Conservation (phyloP, 2,888 invertebrate species). For the Brachynemurus nebulosus region DNA sequence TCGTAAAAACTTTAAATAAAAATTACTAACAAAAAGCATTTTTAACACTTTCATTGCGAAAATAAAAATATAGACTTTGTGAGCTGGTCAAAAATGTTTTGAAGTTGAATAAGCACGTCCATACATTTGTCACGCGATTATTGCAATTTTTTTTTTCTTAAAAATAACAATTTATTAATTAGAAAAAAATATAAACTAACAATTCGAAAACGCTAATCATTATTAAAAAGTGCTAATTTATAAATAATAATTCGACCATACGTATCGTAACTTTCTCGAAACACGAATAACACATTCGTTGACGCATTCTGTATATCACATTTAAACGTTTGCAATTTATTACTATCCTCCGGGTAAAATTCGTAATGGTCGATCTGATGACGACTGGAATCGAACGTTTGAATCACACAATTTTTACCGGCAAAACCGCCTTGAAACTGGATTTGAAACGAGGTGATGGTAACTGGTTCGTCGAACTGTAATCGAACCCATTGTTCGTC, state of each 20-base stretch:
- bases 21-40: no score
- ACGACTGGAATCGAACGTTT: not conserved
- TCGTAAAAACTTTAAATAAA: no score
- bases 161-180: no score
- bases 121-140: no score
- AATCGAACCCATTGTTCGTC: not conserved
- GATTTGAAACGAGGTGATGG: not conserved
- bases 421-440: not conserved
- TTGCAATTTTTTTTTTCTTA: no score
- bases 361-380: not conserved
- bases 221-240: not conserved
- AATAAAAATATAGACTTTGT: no score
- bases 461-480: not conserved
- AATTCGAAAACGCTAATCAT: not conserved
- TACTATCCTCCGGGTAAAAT: not conserved
- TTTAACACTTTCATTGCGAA: no score
- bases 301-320: not conserved
- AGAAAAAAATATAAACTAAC: no score
- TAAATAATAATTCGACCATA: not conserved
- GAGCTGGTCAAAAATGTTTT: no score
- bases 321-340: not conserved
- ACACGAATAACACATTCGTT: not conserved
- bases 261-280: not conserved
- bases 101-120: no score
- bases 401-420: not conserved